Base-by-base conservation (phyloP, 2,797 vertebrate species). In the Gobionotothen gibberifrons region DNA sequence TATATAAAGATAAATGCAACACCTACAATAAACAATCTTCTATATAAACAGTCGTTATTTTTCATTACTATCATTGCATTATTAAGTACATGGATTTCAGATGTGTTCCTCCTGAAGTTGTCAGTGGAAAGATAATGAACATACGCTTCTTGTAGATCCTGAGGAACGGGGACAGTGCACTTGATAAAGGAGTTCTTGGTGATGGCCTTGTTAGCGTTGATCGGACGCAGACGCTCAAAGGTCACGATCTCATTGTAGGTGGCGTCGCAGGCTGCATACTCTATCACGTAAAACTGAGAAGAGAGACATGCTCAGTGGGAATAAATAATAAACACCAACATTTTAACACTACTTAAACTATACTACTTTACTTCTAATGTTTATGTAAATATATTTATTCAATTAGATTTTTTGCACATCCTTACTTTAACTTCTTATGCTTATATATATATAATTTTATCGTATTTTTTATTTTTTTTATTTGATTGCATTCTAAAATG, bases 161-260 rank as follows among this genome's bases (percentile, higher is more conserved):
- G 98, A 69, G 98, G 97, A 85, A 99, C 96, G 48, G 96, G 94
- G 84, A 99, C 96, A 22, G 95, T 95, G 91, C 97, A 99, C 92
- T 98, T 99, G 93, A 96, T 95, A 86, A 99, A 99, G 39, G 96
- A 96, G 92, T 96, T 97, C 92, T 97, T 96, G 78, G 96, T 96
- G 88, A 99, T 94, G 64, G 96, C 93, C 94, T 97, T 97, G 89
- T 98, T 99, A 60, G 96, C 91, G 94, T 99, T 99, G 87, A 98
- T 95, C 61, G 95, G 97, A 72, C 98, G 97, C 84, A 99, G 95
- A 64, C 98, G 96, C 75, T 99, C 98, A 1, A 97, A 98, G 67
- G 98, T 99, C 82, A 99, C 98, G 5, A 99, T 99, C 93, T 99
- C 98, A 39, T 99, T 99, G 93, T 99, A 99, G 65, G 97, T 99